A percentile compares a stretch with the other conserved stretches of the same genome.
phyloP scores from a whole-genome alignment of 2,113 vertebrate species.

The Sminthopsis crassicaudata region DNA sequence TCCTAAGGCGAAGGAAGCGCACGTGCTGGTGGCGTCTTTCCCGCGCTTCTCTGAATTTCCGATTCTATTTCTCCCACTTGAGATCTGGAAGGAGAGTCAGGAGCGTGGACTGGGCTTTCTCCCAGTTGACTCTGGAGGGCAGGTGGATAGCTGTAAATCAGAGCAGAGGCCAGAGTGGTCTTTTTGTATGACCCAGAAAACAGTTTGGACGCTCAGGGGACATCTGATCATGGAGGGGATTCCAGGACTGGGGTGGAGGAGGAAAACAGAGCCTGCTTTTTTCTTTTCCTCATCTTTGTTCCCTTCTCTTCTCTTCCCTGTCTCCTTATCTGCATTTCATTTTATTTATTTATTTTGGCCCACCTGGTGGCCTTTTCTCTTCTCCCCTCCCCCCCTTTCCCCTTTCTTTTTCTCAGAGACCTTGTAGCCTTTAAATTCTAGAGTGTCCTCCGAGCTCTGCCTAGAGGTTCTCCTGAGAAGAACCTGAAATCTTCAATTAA shows the following conservation, averaged over 20 bases:
- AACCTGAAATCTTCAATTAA: background rate
- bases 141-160: background rate
- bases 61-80: background rate
- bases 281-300: background rate
- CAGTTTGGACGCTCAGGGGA: background rate
- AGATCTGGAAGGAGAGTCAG: background rate
- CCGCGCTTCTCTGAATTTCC: background rate
- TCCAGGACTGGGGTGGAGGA: background rate
- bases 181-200: background rate
- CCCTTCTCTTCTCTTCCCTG: background rate
- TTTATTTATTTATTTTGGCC: background rate
- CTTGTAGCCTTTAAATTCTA: background rate
- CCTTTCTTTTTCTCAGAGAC: background rate
- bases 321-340: background rate
- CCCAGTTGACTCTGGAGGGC: background rate
- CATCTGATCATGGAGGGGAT: background rate
- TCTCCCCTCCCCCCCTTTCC: background rate
- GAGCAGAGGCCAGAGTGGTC: background rate
- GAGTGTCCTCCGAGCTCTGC: background rate
- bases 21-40: background rate
- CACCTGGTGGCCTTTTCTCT: background rate
- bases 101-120: background rate
- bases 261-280: background rate
- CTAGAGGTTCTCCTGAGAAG: background rate
- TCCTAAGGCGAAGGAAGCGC: background rate